phyloP scores from a whole-genome alignment of 1,140 invertebrate genomes.

The Dysdera silvatica region DNA sequence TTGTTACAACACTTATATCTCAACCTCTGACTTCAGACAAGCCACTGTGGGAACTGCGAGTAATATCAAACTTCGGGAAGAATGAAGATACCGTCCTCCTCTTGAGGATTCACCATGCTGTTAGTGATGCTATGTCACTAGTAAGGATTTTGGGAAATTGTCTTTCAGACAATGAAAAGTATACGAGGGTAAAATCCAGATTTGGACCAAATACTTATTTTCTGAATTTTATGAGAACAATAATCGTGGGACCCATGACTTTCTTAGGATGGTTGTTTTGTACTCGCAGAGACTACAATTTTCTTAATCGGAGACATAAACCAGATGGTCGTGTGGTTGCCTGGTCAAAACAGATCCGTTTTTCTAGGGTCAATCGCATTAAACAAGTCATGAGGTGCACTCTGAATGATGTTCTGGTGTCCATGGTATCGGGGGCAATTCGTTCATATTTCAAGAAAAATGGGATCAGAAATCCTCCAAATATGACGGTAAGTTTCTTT shows the following conservation, averaged over 20 bases:
- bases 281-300: conserved; percentile 38
- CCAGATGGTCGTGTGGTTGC: conserved; percentile 41
- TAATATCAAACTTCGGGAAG: conserved; percentile 46
- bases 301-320: conserved; percentile 37
- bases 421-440: conserved; percentile 49
- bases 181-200: conserved; percentile 38
- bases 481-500: conserved; percentile 45
- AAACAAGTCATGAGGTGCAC: conserved; percentile 51
- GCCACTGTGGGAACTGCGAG: conserved; percentile 52
- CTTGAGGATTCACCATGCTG: conserved; percentile 50
- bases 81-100: conserved; percentile 48
- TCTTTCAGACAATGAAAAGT: conserved; percentile 45
- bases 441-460: conserved; percentile 47
- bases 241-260: conserved; percentile 51
- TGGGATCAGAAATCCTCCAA: conserved; percentile 47
- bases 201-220: conserved; percentile 46
- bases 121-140: conserved; percentile 53
- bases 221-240: conserved; percentile 46
- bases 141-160: conserved; percentile 48
- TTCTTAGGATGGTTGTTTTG: conserved; percentile 48
- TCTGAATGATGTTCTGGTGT: conserved; percentile 51
- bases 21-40: conserved; percentile 43
- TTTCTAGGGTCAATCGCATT: conserved; percentile 43
- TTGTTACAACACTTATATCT: conserved; percentile 45
- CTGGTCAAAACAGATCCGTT: conserved; percentile 47